Evolutionary conservation across 2,888 invertebrate species (phyloP), one percentile per base, ranked within the genome.

Genomic region (Phortica okadai): DNA sequence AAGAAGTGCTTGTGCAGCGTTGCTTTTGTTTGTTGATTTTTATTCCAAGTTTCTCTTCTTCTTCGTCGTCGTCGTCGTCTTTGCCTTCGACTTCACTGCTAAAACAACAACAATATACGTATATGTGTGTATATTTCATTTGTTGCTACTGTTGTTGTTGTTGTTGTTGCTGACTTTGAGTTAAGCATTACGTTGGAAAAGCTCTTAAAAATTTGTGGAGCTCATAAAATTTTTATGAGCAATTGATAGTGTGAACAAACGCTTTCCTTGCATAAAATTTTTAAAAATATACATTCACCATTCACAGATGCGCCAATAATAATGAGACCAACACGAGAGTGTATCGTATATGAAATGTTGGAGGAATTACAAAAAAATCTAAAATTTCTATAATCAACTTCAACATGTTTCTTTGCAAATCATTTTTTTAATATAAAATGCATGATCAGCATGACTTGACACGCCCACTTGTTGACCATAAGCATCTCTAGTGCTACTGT

Each of bases 211-310:
- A 83, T 85, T 83, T 83, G 84, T 83, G 82, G 50, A 79, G 87
- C 84, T 87, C 89, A 90, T 90, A 90, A 90, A 90, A 90, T 82
- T 90, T 90, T 90, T 90, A 90, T 90, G 90, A 90, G 83, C 89
- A 84, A 89, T 89, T 89, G 86, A 89, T 89, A 90, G 90, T 89
- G 90, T 88, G 87, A 90, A 90, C 86, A 84, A 88, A 90, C 87
- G 84, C 86, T 81, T 81, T 78, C 80, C 82, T 80, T 81, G 81
- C 81, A 81, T 82, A 79, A 81, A 67, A 69, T 44, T 59, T n/a
- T 54, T 14, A 67, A 75, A 56, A 33, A 33, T 33, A 64, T 41
- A 73, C 54, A 54, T 50, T 3, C 14, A 50, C 50, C 45, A 50
- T 6, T 33, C 50, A 50, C 8, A 50, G 50, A 50, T 50, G 50